Evolutionary conservation across 1,140 invertebrate species (phyloP).

Genomic region (Rhyacophila brunnea): DNA sequence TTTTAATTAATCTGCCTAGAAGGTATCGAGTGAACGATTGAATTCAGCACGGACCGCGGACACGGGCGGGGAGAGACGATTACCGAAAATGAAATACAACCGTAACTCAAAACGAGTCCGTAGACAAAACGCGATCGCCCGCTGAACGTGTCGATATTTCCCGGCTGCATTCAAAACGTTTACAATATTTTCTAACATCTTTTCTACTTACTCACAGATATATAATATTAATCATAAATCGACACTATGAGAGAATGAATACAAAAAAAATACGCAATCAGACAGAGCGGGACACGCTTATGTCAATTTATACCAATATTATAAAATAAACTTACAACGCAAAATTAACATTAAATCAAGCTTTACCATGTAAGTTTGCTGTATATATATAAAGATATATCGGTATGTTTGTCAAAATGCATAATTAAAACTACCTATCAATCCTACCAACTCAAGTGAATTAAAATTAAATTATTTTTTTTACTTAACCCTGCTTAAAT

Average conservation of each 20-base stretch:
- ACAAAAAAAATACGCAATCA: slow-evolving; percentile 26
- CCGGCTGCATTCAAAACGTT: slow-evolving; percentile 10
- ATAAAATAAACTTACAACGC: slow-evolving; percentile 35
- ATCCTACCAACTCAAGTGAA: slow-evolving; percentile 10
- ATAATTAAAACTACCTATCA: slow-evolving; percentile 24
- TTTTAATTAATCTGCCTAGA: too few relatives aligned
- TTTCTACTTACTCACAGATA: slow-evolving; percentile 25
- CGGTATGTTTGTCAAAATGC: slow-evolving; percentile 17
- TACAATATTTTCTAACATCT: slow-evolving; percentile 23
- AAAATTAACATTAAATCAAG: slow-evolving; percentile 29
- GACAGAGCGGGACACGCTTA: too few relatives aligned
- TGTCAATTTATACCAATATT: slow-evolving; percentile 3
- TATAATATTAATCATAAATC: slow-evolving; percentile 11
- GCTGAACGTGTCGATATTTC: too few relatives aligned
- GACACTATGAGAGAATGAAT: slow-evolving; percentile 31
- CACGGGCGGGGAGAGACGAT: neutral
- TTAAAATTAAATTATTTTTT: slow-evolving; percentile 11
- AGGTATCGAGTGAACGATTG: too few relatives aligned
- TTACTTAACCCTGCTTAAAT: neutral
- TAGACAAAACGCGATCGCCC: too few relatives aligned
- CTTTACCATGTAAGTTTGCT: slow-evolving; percentile 4
- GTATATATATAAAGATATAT: neutral
- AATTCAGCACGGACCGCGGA: too few relatives aligned
- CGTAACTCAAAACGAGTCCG: too few relatives aligned
- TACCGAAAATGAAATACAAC: slow-evolving; percentile 1